A percentile compares a stretch with the other conserved stretches of the same genome.
These are phyloP conservation scores for Cariama cristata DNA, from an alignment of 2,113 vertebrate species.

Conservation along the genomic window DNA sequence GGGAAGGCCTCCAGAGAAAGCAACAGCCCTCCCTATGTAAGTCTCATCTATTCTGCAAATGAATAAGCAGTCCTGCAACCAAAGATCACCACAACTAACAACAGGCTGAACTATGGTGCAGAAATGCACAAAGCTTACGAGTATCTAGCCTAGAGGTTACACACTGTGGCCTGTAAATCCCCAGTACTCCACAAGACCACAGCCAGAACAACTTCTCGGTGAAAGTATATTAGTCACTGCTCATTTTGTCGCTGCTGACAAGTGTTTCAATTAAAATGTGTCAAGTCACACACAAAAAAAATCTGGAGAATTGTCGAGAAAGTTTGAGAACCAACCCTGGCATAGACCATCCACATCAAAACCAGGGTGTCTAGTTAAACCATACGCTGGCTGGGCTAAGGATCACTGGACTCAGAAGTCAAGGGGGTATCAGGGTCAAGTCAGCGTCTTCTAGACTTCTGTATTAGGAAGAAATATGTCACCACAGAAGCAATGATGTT, in stretches of 20 bases:
- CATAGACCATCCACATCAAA: neutral
- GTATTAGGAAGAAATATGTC: neutral
- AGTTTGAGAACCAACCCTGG: neutral
- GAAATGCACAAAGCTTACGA: neutral
- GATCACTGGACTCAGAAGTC: neutral
- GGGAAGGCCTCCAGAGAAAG: neutral
- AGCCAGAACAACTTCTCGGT: neutral
- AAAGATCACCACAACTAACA: neutral
- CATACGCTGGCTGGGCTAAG: neutral
- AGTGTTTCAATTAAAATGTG: neutral
- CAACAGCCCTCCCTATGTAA: neutral
- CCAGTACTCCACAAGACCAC: neutral
- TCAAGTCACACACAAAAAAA: neutral
- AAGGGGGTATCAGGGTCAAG: neutral
- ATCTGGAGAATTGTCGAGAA: neutral
- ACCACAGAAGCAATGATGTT: neutral
- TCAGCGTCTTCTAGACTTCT: neutral
- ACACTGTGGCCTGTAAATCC: neutral
- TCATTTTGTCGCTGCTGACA: neutral
- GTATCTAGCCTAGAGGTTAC: neutral
- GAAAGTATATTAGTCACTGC: neutral
- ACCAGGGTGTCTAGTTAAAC: neutral
- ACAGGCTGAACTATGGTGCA: neutral
- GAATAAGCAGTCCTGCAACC: neutral
- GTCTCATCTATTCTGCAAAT: neutral